Evolutionary conservation across 2,888 invertebrate genomes (phyloP), one percentile per base, ranked within the genome.

Genomic region (Caenorhabditis sulstoni): DNA sequence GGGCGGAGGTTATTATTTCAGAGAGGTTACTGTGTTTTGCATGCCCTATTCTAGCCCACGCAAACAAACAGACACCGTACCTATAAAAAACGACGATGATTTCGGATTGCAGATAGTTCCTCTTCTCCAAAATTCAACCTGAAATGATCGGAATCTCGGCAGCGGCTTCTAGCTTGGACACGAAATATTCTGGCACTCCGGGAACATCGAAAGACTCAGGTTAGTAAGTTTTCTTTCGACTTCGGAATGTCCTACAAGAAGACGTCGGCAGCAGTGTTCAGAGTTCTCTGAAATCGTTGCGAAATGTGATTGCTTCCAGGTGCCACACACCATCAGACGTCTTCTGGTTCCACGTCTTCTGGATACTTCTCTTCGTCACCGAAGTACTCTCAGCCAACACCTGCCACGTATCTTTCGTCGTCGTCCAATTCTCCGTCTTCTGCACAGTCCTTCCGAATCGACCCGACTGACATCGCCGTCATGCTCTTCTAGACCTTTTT

Each of bases 401-500:
- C 64, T 5, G 44, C 57, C 41, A 18, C 37, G 11, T 37, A 29
- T 14, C 41, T 45, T 8, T 12, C 68, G 4, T 9, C 59, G 37
- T 12, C 65, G 0, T 41, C 65, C 37, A 20, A 7, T 29, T 41
- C 41, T 3, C 3, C 52, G 12, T 22, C 29, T 29, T 49, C 61
- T 29, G 16, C 9, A 4, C 41, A 50, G 3, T 44, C 58, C 29
- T 44, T 16, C 18, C 35, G 73, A 22, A 55, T 73, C 14, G 57
- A 73, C 44, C 73, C 53, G 14, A 57, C 73, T 35, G 73, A 73
- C 11, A 73, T 73, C 50, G 73, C 73, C 49, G 22, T 62, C 4
- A 73, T 73, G 73, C 52, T 73, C n/a, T 73, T 73, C 29, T 74
- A 53, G 53, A 49, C 16, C n/a, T n/a, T 52, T 39, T 52, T 37